These are phyloP conservation scores for Mesocentrotus franciscanus DNA, from an alignment of 53 echinoderm and acorn worm species.

Conservation along the genomic window DNA sequence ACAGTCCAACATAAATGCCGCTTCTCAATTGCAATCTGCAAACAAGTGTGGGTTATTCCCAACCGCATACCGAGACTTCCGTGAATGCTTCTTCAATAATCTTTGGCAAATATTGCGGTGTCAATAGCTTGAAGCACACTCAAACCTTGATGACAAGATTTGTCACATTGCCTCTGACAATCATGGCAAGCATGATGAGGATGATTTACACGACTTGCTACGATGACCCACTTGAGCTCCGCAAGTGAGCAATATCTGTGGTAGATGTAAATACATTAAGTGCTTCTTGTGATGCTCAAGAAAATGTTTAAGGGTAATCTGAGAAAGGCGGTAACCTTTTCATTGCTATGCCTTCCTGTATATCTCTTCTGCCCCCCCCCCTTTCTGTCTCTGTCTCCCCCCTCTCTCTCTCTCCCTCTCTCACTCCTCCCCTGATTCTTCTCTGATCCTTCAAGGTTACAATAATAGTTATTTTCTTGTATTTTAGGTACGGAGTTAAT, in stretches of 20 bases:
- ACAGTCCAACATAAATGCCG: slow-evolving; percentile 32
- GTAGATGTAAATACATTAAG: slow-evolving; percentile 8
- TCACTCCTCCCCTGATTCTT: background rate
- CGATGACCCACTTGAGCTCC: background rate
- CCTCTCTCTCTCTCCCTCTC: background rate
- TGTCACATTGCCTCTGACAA: background rate
- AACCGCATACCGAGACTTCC: slow-evolving; percentile 16
- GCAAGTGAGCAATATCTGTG: background rate
- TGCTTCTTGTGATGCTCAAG: background rate
- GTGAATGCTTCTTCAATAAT: slow-evolving; percentile 18
- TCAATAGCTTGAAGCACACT: slow-evolving; percentile 9
- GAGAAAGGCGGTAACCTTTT: background rate
- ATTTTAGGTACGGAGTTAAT: too few relatives aligned
- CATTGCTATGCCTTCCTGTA: background rate
- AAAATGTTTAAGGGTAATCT: background rate
- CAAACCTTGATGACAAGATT: background rate
- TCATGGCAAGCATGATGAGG: background rate
- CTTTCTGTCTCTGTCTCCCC: background rate
- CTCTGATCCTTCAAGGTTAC: background rate
- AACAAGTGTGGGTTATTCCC: background rate
- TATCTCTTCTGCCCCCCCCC: background rate
- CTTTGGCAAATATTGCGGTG: slow-evolving; percentile 15
- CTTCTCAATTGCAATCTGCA: slow-evolving; percentile 12
- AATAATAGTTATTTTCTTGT: too few relatives aligned
- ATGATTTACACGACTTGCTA: background rate